These are phyloP conservation scores for Ctenopoma kingsleyae DNA, from an alignment of 2,797 vertebrate species.

Conservation along the genomic window DNA sequence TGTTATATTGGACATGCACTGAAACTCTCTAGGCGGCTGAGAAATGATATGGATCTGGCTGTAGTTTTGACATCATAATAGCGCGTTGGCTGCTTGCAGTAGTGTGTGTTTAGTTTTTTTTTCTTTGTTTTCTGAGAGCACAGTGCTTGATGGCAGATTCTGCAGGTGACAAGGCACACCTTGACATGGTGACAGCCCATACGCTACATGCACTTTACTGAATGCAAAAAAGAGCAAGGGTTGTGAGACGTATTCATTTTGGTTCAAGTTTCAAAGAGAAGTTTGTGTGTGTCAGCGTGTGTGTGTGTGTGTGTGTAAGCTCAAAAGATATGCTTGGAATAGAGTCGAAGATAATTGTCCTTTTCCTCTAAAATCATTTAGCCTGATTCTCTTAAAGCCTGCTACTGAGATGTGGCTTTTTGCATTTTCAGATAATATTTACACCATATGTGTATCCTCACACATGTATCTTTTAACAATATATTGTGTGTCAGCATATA, in stretches of 20 bases:
- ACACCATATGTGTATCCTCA: constrained; percentile 80
- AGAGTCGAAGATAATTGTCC: constrained; percentile 83
- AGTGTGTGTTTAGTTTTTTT: constrained; percentile 54
- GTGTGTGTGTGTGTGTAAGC: constrained; percentile 52
- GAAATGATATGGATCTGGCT: constrained; percentile 75
- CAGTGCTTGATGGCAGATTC: constrained; percentile 85
- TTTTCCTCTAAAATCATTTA: constrained; percentile 80
- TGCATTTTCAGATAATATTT: constrained; percentile 86
- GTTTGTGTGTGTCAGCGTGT: constrained; percentile 58
- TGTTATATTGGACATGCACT: constrained; percentile 68
- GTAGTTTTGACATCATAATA: constrained; percentile 87
- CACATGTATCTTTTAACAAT: constrained; percentile 81
- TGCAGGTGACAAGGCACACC: constrained; percentile 85
- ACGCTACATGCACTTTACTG: constrained; percentile 85
- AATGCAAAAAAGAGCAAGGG: constrained; percentile 81
- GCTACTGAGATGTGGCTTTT: constrained; percentile 86
- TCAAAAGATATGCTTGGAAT: constrained; percentile 84
- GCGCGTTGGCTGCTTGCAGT: constrained; percentile 81
- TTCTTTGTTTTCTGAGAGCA: constrained; percentile 74
- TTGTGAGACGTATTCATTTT: constrained; percentile 79
- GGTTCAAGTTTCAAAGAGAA: constrained; percentile 86
- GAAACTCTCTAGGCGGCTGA: constrained; percentile 70
- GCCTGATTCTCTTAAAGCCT: constrained; percentile 86
- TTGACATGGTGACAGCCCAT: constrained; percentile 78
- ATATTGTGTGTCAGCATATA: constrained; percentile 86